Evolutionary conservation across 2,797 vertebrate genomes (phyloP).

Genomic region (Mastacembelus armatus): DNA sequence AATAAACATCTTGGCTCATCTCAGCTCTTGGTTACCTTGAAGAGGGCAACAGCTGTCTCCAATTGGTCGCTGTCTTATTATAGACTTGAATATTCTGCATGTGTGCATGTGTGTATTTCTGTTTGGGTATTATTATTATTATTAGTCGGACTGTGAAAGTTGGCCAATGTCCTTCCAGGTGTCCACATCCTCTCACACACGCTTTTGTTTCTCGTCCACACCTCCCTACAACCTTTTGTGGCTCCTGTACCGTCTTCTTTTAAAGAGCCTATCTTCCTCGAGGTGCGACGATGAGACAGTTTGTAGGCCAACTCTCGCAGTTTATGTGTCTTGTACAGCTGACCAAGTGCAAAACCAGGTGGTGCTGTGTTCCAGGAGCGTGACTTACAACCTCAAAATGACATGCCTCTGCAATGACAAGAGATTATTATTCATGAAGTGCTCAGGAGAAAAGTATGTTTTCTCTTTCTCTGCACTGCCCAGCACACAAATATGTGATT

Average conservation of each 20-base stretch:
- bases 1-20: too few relatives aligned
- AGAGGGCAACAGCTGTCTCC: conserved; percentile 40
- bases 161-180: conserved; percentile 32
- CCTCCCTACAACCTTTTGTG: conserved; percentile 16
- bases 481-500: not conserved
- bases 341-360: conserved; percentile 65
- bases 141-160: conserved; percentile 29
- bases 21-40: conserved; percentile 63
- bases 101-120: conserved; percentile 7
- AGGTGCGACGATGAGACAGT: conserved; percentile 16
- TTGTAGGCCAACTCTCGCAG: conserved; percentile 15
- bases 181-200: conserved; percentile 38
- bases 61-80: too few relatives aligned
- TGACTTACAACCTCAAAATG: conserved; percentile 48
- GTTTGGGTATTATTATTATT: not conserved
- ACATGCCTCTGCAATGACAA: conserved; percentile 50
- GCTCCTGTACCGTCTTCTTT: conserved; percentile 9
- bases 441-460: conserved; percentile 28
- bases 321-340: conserved; percentile 23
- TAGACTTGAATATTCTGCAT: conserved; percentile 28
- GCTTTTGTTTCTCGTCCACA: conserved; percentile 24
- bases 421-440: conserved; percentile 50
- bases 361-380: conserved; percentile 44
- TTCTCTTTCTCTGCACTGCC: too few relatives aligned
- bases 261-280: conserved; percentile 25